These are phyloP conservation scores for Calephelis virginiensis DNA, from an alignment of 1,140 invertebrate genomes.

Conservation along the genomic window DNA sequence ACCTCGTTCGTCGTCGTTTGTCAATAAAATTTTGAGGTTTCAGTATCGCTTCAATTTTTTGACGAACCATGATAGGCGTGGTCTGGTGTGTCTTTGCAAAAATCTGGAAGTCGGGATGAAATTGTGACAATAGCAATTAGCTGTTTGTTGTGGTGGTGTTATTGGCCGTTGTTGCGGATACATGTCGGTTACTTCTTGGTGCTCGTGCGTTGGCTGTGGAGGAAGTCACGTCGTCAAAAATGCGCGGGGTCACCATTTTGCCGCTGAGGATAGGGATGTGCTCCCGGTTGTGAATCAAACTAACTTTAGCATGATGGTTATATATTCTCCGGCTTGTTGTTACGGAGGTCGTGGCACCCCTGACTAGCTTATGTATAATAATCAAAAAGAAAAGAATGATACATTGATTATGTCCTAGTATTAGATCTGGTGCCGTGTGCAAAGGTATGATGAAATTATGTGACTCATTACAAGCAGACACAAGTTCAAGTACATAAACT, in stretches of 20 bases:
- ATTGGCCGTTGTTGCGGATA: background rate
- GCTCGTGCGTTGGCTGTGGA: background rate
- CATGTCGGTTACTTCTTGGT: background rate
- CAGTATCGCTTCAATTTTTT: conserved; percentile 15
- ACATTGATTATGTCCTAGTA: too few relatives aligned
- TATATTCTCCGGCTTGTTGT: too few relatives aligned
- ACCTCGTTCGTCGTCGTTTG: background rate
- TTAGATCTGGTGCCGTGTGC: too few relatives aligned
- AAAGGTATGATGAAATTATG: too few relatives aligned
- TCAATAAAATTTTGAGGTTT: conserved; percentile 22
- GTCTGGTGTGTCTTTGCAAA: conserved; percentile 23
- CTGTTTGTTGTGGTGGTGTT: background rate
- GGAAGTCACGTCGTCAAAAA: too few relatives aligned
- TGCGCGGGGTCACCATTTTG: background rate
- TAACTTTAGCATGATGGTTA: background rate
- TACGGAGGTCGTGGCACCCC: too few relatives aligned
- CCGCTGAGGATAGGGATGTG: background rate
- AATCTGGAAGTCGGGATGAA: conserved; percentile 22
- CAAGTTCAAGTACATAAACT: too few relatives aligned
- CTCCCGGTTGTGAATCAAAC: background rate
- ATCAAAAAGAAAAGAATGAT: too few relatives aligned
- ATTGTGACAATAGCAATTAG: conserved; percentile 20
- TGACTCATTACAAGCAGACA: too few relatives aligned
- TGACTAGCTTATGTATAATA: too few relatives aligned
- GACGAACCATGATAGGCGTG: conserved; percentile 25